phyloP scores from a whole-genome alignment of 2,888 invertebrate genomes.

The Leptogaster cylindrica region DNA sequence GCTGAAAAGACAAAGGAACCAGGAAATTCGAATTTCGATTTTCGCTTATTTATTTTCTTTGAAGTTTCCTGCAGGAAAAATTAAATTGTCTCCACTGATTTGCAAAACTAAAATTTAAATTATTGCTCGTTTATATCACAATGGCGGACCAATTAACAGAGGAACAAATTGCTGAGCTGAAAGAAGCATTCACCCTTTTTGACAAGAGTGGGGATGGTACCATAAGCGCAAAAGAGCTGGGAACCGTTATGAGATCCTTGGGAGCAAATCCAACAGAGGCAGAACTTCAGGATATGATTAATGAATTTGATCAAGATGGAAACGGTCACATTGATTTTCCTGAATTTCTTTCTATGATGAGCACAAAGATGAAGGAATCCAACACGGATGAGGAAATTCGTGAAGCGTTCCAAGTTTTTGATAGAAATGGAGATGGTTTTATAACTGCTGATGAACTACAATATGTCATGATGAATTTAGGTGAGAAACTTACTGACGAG shows the following conservation, averaged over 20 bases:
- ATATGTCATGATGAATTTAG: slow-evolving; percentile 98
- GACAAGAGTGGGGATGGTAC: slow-evolving; percentile 99
- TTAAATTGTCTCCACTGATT: too few relatives aligned
- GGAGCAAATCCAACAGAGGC: slow-evolving; percentile 99
- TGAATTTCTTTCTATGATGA: slow-evolving; percentile 99
- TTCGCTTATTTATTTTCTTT: too few relatives aligned
- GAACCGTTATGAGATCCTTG: slow-evolving; percentile 97
- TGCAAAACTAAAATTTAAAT: too few relatives aligned
- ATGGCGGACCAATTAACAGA: slow-evolving; percentile 95
- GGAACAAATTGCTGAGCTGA: slow-evolving; percentile 99
- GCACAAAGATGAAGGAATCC: slow-evolving; percentile 97
- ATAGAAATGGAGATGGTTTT: slow-evolving; percentile 98
- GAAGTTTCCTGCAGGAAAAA: too few relatives aligned
- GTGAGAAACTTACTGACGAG: slow-evolving; percentile 97
- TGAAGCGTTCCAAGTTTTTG: slow-evolving; percentile 96
- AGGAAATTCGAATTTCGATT: too few relatives aligned
- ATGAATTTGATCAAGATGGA: slow-evolving; percentile 90
- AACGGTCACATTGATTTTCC: slow-evolving; percentile 98
- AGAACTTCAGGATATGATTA: slow-evolving; percentile 99
- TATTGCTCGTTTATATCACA: too few relatives aligned
- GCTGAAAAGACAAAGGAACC: too few relatives aligned
- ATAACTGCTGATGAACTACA: slow-evolving; percentile 95
- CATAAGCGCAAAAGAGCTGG: slow-evolving; percentile 99
- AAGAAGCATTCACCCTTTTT: slow-evolving; percentile 99
- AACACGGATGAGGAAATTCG: slow-evolving; percentile 98